Conservation (phyloP, 2,888 invertebrate species). For the Pandemis cinnamomeana region DNA sequence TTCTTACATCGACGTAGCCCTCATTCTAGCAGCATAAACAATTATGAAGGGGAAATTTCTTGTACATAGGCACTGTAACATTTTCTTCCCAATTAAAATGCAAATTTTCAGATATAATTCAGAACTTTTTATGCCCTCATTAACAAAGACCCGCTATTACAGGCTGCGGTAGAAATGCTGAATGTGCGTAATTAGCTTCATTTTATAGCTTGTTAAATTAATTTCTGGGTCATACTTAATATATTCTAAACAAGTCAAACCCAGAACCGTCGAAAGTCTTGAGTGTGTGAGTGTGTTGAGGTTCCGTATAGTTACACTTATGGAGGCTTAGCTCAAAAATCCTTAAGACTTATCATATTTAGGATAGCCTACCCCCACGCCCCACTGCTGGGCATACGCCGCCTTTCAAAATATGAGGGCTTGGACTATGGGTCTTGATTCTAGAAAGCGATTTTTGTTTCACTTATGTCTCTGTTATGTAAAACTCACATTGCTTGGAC, state of each 20-base stretch:
- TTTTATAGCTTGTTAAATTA: conserved; percentile 59
- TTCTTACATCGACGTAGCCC: not conserved
- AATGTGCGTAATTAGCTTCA: conserved; percentile 65
- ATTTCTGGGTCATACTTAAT: conserved; percentile 54
- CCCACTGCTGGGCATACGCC: too few species aligned
- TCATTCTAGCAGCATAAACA: conserved; percentile 33
- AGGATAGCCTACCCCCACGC: too few species aligned
- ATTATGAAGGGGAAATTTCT: conserved; percentile 45
- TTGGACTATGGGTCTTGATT: too few species aligned
- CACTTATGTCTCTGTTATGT: too few species aligned
- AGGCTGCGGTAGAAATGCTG: conserved; percentile 61
- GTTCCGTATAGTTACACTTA: too few species aligned
- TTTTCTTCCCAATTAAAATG: conserved; percentile 74
- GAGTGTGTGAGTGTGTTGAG: not conserved
- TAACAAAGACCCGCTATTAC: conserved; percentile 65
- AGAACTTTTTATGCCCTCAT: conserved; percentile 69
- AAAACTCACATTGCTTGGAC: not conserved
- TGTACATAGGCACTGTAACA: conserved; percentile 52
- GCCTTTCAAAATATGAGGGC: too few species aligned
- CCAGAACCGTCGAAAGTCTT: not conserved
- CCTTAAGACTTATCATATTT: too few species aligned
- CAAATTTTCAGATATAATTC: conserved; percentile 70
- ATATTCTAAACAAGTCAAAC: conserved; percentile 45
- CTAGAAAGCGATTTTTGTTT: too few species aligned
- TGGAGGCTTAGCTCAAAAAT: too few species aligned